Conservation (phyloP, 2,797 vertebrate species). For the Neosilurus mollespiculum region DNA sequence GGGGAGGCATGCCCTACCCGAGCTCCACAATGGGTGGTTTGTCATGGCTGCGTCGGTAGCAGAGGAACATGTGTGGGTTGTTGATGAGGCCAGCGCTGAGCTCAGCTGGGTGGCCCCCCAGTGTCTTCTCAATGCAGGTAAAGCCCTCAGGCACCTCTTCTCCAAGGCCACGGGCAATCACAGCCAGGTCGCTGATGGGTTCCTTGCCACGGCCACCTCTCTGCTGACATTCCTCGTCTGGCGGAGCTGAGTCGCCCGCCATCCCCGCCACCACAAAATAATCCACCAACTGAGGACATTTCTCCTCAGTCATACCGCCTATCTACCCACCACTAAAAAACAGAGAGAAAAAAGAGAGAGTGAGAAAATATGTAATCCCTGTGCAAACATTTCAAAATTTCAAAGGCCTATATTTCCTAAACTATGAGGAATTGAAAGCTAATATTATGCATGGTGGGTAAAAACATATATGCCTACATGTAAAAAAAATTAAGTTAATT, state of each 20-base stretch:
- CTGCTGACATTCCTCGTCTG: constrained; percentile 77
- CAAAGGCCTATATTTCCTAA: too few relatives aligned
- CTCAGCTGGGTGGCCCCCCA: constrained; percentile 84
- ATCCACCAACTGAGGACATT: constrained; percentile 91
- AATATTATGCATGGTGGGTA: too few relatives aligned
- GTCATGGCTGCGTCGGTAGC: constrained; percentile 86
- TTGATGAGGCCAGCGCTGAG: constrained; percentile 88
- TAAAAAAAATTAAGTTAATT: too few relatives aligned
- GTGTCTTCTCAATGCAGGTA: constrained; percentile 89
- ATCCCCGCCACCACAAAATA: constrained; percentile 94
- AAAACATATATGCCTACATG: too few relatives aligned
- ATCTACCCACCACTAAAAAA: constrained; percentile 68
- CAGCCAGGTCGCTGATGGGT: constrained; percentile 85
- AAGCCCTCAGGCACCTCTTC: constrained; percentile 94
- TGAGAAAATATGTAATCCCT: background rate
- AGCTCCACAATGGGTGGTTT: constrained; percentile 87
- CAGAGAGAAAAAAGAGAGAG: constrained; percentile 6
- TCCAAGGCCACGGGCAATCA: constrained; percentile 85
- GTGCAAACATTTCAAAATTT: background rate
- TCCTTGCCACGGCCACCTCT: constrained; percentile 75
- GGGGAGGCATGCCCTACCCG: constrained; percentile 72
- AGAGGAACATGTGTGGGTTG: constrained; percentile 90
- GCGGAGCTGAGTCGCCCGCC: constrained; percentile 66
- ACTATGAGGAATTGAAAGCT: too few relatives aligned
- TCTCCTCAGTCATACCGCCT: constrained; percentile 87